Conservation (phyloP, 2,113 vertebrate species). For the Chaetops frenatus region DNA sequence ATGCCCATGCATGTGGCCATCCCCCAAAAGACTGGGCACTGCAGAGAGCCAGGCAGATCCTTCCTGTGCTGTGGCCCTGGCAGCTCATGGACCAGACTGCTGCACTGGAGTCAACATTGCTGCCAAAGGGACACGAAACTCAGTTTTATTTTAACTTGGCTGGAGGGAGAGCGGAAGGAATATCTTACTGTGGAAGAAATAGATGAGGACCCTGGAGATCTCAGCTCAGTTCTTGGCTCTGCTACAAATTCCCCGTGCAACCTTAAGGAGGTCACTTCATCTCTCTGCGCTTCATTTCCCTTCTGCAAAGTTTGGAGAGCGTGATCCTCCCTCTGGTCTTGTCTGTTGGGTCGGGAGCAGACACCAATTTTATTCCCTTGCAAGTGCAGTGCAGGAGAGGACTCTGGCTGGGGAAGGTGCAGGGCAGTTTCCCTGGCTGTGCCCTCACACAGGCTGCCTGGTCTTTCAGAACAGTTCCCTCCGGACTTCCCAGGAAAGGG, state of each 20-base stretch:
- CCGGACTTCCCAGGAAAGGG: too few relatives aligned
- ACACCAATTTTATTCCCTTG: background rate
- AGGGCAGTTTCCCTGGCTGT: rapidly evolving
- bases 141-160: background rate
- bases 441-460: rapidly evolving
- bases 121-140: background rate
- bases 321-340: background rate
- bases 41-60: background rate
- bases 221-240: background rate
- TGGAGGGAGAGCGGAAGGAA: background rate
- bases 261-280: background rate
- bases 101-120: background rate
- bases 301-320: background rate
- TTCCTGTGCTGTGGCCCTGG: rapidly evolving
- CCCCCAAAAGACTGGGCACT: background rate
- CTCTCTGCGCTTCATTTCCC: slow-evolving; percentile 5
- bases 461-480: too few relatives aligned
- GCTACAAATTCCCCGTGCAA: background rate
- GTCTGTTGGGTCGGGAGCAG: background rate
- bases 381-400: background rate
- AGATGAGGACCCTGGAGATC: slow-evolving; percentile 7
- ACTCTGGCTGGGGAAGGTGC: background rate
- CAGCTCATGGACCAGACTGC: background rate
- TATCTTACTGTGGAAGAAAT: background rate
- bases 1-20: rapidly evolving